Evolutionary conservation across 2,888 invertebrate genomes (phyloP).

Genomic region (Megaustenia siamemsis): DNA sequence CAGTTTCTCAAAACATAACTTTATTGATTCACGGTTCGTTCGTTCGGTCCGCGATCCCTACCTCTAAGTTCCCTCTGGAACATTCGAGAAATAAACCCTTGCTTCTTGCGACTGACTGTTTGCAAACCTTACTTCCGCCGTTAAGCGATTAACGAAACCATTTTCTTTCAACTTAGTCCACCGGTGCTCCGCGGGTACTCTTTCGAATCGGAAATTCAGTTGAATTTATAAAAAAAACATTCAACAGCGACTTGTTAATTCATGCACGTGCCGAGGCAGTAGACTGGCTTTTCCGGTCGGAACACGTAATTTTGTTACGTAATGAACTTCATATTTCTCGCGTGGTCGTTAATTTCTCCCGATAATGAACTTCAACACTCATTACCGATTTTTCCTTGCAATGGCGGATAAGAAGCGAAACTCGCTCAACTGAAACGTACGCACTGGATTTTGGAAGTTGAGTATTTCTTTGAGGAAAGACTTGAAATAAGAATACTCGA

Average conservation of each 20-base stretch:
- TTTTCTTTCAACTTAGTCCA: not conserved
- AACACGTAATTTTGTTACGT: constrained; percentile 15
- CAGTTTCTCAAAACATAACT: constrained; percentile 33
- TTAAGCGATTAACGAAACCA: constrained; percentile 17
- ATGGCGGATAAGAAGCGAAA: constrained; percentile 8
- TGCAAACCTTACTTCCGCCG: constrained; percentile 45
- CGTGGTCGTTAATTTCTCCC: not conserved
- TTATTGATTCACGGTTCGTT: constrained; percentile 20
- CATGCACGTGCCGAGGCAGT: constrained; percentile 1
- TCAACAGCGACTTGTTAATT: constrained; percentile 36
- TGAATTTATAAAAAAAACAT: constrained; percentile 33
- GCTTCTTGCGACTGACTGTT: constrained; percentile 17
- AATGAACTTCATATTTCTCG: constrained; percentile 11
- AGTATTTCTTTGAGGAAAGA: not conserved
- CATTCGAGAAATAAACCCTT: constrained; percentile 18
- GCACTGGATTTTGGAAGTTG: not conserved
- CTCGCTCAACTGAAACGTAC: not conserved
- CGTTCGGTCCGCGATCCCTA: not conserved
- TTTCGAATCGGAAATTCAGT: constrained; percentile 24
- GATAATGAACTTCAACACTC: constrained; percentile 15
- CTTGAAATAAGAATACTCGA: constrained; percentile 1
- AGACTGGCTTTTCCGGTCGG: not conserved
- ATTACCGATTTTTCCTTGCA: constrained; percentile 12
- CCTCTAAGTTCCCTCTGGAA: not conserved
- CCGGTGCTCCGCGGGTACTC: constrained; percentile 32